Percentiles rank a stretch among this genome's conserved stretches.
phyloP scores from a whole-genome alignment of 2,113 vertebrate genomes.

The Percina caprodes region DNA sequence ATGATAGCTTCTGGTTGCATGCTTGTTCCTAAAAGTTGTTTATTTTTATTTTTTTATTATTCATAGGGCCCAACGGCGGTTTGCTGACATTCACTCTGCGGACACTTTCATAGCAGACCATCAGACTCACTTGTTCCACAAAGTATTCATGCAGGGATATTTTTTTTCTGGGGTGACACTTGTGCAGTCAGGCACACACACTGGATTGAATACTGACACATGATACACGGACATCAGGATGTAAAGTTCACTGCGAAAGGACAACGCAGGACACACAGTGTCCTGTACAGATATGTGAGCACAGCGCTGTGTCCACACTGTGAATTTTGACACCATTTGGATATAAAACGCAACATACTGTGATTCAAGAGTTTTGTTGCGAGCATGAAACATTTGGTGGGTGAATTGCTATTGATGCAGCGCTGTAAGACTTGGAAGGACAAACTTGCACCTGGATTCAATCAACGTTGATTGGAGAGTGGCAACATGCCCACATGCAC shows the following conservation, averaged over 20 bases:
- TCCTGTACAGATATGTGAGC: slow-evolving; percentile 26
- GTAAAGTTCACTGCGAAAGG: slow-evolving; percentile 36
- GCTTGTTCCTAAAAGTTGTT: not conserved
- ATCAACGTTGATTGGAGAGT: slow-evolving; percentile 75
- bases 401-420: slow-evolving; percentile 68
- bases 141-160: slow-evolving; percentile 11
- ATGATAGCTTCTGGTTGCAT: not conserved
- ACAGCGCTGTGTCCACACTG: slow-evolving; percentile 3
- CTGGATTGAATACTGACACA: slow-evolving; percentile 41
- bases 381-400: slow-evolving; percentile 38
- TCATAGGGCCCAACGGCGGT: not conserved
- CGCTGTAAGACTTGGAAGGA: slow-evolving; percentile 71
- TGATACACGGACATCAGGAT: slow-evolving; percentile 51
- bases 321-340: slow-evolving; percentile 41
- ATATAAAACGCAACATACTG: slow-evolving; percentile 13
- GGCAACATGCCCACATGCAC: slow-evolving; percentile 66
- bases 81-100: not conserved
- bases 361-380: slow-evolving; percentile 50
- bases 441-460: slow-evolving; percentile 78
- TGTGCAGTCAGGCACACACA: slow-evolving; percentile 26
- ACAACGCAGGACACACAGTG: slow-evolving; percentile 45
- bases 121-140: not conserved
- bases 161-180: slow-evolving; percentile 7
- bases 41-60: not conserved
- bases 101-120: slow-evolving; percentile 3